Percentiles rank a stretch among this genome's conserved stretches.
phyloP scores from a whole-genome alignment of 2,888 invertebrate species.

The Cheilosia vulpina region DNA sequence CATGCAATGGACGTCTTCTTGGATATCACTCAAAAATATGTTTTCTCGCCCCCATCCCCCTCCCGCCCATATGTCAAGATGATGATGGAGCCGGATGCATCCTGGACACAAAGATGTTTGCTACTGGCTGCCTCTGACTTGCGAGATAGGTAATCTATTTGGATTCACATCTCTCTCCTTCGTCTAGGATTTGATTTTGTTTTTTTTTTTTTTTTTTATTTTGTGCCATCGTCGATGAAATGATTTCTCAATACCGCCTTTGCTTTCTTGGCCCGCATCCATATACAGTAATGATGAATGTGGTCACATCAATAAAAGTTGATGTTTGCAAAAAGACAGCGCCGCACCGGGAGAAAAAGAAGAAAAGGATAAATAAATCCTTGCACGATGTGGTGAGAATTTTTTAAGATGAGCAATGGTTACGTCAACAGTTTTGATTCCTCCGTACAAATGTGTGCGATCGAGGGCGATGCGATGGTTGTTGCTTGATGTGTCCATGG shows the following conservation, averaged over 20 bases:
- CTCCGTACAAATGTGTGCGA: conserved; percentile 2
- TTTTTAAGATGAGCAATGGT: conserved; percentile 44
- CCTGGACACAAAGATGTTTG: conserved; percentile 66
- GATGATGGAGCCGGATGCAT: conserved; percentile 69
- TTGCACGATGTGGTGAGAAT: conserved; percentile 49
- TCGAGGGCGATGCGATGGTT: not conserved
- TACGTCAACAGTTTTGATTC: conserved; percentile 45
- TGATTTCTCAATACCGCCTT: conserved; percentile 55
- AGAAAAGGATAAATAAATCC: conserved; percentile 55
- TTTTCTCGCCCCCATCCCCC: conserved; percentile 32
- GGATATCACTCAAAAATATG: conserved; percentile 76
- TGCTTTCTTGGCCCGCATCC: conserved; percentile 58
- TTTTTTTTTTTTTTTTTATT: conserved; percentile 1
- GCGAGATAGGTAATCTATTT: conserved; percentile 69
- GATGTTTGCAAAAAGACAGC: conserved; percentile 60
- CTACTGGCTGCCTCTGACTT: conserved; percentile 58
- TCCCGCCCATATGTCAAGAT: conserved; percentile 19
- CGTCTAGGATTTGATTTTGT: conserved; percentile 11
- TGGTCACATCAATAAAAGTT: conserved; percentile 71
- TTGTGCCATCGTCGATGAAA: conserved; percentile 54
- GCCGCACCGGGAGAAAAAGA: not conserved
- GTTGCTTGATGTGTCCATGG: conserved; percentile 19
- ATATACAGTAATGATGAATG: conserved; percentile 62
- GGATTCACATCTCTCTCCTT: conserved; percentile 70
- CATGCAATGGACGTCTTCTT: conserved; percentile 76